A percentile compares a stretch with the other conserved stretches of the same genome.
Evolutionary conservation across 2,113 vertebrate species (phyloP).

Genomic region (Holacanthus passer): DNA sequence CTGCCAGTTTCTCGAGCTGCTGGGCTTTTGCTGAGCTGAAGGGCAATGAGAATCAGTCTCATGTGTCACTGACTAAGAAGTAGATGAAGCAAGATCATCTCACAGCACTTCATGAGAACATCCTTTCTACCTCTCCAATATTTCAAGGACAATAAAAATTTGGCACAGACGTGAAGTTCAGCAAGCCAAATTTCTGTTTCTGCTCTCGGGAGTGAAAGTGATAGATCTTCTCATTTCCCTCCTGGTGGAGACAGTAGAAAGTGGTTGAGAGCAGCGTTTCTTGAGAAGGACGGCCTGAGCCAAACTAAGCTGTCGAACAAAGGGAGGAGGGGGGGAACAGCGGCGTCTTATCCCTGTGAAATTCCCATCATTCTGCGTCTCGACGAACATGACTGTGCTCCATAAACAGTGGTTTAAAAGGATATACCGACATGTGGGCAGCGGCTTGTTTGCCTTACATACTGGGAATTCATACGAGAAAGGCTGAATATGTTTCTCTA

Average conservation of each 20-base stretch:
- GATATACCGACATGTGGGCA: slow-evolving; percentile 49
- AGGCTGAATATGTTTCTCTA: slow-evolving; percentile 63
- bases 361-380: slow-evolving; percentile 70
- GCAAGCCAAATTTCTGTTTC: slow-evolving; percentile 47
- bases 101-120: slow-evolving; percentile 18
- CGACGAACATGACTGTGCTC: slow-evolving; percentile 35
- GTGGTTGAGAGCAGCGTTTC: slow-evolving; percentile 57
- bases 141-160: slow-evolving; percentile 37
- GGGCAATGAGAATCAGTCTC: background rate
- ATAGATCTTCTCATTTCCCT: slow-evolving; percentile 70
- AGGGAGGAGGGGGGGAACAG: slow-evolving; percentile 20
- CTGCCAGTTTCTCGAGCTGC: background rate
- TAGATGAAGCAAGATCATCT: background rate
- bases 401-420: slow-evolving; percentile 64
- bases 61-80: background rate
- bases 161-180: slow-evolving; percentile 16
- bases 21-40: background rate
- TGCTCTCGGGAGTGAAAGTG: slow-evolving; percentile 60
- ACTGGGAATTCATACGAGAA: slow-evolving; percentile 41
- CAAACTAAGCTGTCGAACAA: slow-evolving; percentile 71
- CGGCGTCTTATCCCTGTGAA: slow-evolving; percentile 72
- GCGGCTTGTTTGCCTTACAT: slow-evolving; percentile 59
- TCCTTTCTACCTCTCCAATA: slow-evolving; percentile 24
- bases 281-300: slow-evolving; percentile 46
- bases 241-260: slow-evolving; percentile 67